Evolutionary conservation across 2,113 vertebrate genomes (phyloP), one percentile per base, ranked within the genome.

Genomic region (Oreochromis spilurus): DNA sequence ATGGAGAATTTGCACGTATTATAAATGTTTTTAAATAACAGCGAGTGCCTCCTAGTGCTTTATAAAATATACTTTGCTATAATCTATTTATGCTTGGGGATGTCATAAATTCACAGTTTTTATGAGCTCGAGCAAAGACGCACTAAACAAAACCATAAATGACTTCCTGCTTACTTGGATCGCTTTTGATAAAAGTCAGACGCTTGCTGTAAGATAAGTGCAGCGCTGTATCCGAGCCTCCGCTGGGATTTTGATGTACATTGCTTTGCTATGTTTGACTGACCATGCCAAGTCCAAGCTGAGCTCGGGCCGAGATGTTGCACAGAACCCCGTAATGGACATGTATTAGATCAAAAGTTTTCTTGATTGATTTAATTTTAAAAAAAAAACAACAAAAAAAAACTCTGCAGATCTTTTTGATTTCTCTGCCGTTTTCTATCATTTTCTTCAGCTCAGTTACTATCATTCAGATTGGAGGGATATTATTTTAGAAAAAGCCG

Each of bases 141-240:
- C 83, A 78, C 67, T 83, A 88, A 91, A 90, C 79, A 91, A 84
- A 88, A 82, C 60, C 84, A 79, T 90, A 92, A 93, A 94, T 38
- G 79, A 89, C 86, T 86, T 91, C 88, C 88, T 86, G 91, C 38
- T 88, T 82, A 93, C 62, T 90, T 78, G 43, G 55, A 86, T 11
- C 52, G 82, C 84, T 52, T 77, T 80, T 89, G 89, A 91, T 88
- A 88, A 87, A 75, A 87, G 80, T 93, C 78, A 89, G 38, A 83
- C 10, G 1, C 77, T 77, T 54, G 85, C 72, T 91, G 57, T 58
- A 79, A 55, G 17, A 77, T 77, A 31, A 52, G 55, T 67, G 83
- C 79, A 50, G 26, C 50, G 26, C 38, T 24, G n/a, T 31, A 72
- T 65, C 62, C 3, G 16, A 78, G 55, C 54, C 24, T 82, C 60